phyloP scores from a whole-genome alignment of 2,797 vertebrate species.

The Sorex maritimensis region DNA sequence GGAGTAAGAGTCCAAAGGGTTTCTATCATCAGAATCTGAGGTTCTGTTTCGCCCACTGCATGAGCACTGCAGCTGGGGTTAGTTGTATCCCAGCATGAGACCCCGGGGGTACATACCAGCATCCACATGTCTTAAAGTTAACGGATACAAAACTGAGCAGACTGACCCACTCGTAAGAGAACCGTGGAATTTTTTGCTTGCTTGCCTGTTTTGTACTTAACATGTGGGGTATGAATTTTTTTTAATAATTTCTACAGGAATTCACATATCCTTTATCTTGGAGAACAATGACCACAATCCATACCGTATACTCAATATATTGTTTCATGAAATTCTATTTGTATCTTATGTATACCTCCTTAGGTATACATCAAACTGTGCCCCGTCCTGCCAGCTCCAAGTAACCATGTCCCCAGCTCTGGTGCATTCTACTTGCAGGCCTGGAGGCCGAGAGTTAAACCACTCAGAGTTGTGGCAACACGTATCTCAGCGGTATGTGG shows the following conservation, averaged over 20 bases:
- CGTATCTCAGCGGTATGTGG: neutral
- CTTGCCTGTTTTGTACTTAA: neutral
- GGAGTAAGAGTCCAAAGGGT: neutral
- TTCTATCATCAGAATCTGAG: conserved; percentile 31
- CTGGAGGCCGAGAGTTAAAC: neutral
- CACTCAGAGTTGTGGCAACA: neutral
- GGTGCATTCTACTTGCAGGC: neutral
- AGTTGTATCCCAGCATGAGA: too few species aligned
- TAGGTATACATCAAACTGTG: neutral
- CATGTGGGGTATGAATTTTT: neutral
- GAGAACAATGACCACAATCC: neutral
- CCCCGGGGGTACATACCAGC: too few species aligned
- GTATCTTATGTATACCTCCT: neutral
- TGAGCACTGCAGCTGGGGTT: too few species aligned
- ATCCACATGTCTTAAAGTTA: neutral
- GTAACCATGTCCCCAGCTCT: neutral
- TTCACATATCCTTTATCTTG: conserved; percentile 41
- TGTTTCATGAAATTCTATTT: neutral
- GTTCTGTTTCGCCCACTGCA: neutral
- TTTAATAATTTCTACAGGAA: conserved; percentile 4
- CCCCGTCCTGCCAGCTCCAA: neutral
- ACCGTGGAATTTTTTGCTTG: neutral
- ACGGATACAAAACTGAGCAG: conserved; percentile 50
- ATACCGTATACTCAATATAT: neutral
- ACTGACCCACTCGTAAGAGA: conserved; percentile 27